These are phyloP conservation scores for Brachionus paranguensis DNA, from an alignment of 1,140 invertebrate species.

Conservation along the genomic window DNA sequence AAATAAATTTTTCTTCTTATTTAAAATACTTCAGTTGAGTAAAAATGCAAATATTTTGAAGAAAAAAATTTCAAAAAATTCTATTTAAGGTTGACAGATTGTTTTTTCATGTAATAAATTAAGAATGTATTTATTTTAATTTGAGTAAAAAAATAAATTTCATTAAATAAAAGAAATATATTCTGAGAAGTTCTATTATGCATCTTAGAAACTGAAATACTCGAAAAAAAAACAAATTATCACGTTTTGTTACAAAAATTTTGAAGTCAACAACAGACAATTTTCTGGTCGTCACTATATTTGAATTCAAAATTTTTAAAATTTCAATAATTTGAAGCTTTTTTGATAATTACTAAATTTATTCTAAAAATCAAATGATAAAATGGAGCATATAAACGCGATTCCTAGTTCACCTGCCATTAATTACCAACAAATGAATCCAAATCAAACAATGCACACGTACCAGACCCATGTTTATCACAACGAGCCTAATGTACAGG, in stretches of 20 bases:
- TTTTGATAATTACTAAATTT: neutral
- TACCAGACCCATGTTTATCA: neutral
- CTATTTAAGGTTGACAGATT: neutral
- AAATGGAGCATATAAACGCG: neutral
- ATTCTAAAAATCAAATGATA: neutral
- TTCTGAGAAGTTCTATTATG: neutral
- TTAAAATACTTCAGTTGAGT: neutral
- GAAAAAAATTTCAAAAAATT: neutral
- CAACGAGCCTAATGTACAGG: neutral
- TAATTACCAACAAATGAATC: neutral
- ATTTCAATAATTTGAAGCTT: slow-evolving; percentile 2
- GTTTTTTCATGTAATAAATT: neutral
- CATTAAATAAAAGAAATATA: no score
- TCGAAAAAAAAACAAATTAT: no score
- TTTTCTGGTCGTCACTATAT: neutral
- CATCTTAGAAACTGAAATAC: neutral
- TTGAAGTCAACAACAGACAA: neutral
- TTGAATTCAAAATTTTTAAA: neutral
- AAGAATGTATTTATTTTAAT: no score
- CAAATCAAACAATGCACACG: neutral
- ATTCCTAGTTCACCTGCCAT: neutral
- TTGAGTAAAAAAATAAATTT: no score
- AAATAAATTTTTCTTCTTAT: neutral
- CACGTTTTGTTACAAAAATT: no score
- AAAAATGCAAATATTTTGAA: neutral